Evolutionary conservation across 2,888 invertebrate species (phyloP).

Genomic region (Tetheella fluctuosa): DNA sequence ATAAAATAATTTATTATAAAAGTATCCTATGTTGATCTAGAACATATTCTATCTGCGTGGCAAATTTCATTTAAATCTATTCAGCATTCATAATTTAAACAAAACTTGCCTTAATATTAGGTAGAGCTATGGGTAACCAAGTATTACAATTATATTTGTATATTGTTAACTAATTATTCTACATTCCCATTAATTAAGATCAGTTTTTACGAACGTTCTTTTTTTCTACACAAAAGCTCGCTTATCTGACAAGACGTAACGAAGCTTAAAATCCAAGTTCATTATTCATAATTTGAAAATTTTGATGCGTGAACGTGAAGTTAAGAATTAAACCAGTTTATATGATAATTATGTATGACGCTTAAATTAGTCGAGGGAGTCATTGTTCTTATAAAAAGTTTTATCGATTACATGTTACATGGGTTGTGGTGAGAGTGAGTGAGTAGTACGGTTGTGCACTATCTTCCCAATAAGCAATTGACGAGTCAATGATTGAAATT

Average conservation of each 20-base stretch:
- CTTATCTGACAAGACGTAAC: slow-evolving; percentile 68
- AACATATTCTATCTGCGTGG: no score
- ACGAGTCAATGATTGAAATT: neutral
- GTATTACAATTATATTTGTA: slow-evolving; percentile 5
- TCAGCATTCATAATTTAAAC: neutral
- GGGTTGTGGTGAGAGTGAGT: neutral
- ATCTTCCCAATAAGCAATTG: neutral
- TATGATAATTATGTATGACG: slow-evolving; percentile 69
- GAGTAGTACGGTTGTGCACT: neutral
- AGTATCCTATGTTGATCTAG: no score
- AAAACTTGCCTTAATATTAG: neutral
- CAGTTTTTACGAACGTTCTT: slow-evolving; percentile 45
- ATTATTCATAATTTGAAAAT: slow-evolving; percentile 74
- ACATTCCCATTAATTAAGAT: slow-evolving; percentile 36
- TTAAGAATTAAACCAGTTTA: slow-evolving; percentile 65
- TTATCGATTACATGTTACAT: slow-evolving; percentile 31
- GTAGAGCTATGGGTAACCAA: neutral
- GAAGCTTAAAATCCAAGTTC: slow-evolving; percentile 74
- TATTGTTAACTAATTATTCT: slow-evolving; percentile 14
- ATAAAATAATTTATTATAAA: no score
- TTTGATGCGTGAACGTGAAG: slow-evolving; percentile 65
- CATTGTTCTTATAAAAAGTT: slow-evolving; percentile 53
- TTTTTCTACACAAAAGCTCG: slow-evolving; percentile 54
- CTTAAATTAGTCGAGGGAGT: slow-evolving; percentile 53
- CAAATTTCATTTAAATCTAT: no score